These are phyloP conservation scores for Microctenopoma steveboyesi DNA, from an alignment of 2,797 vertebrate genomes.

Conservation along the genomic window DNA sequence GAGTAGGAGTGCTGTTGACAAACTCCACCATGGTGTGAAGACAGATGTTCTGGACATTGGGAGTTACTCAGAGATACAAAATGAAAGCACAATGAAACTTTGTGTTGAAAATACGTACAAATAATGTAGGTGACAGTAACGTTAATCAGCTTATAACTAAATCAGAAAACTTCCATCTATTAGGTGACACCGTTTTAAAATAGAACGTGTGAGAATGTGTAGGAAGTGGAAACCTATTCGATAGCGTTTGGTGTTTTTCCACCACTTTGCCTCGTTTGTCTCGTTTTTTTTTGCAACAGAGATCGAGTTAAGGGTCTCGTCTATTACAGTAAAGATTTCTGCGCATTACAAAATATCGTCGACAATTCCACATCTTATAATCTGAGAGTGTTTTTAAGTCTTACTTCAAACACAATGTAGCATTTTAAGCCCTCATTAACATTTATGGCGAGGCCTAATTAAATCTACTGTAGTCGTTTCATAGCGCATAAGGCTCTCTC, in stretches of 20 bases:
- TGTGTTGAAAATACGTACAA: background rate
- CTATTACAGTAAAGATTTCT: background rate
- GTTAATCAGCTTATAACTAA: background rate
- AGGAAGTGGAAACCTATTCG: conserved; percentile 14
- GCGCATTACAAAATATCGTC: background rate
- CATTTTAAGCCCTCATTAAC: background rate
- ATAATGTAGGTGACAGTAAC: background rate
- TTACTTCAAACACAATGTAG: conserved; percentile 39
- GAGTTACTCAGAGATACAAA: background rate
- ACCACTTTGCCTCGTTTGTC: conserved; percentile 3
- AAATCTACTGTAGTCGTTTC: background rate
- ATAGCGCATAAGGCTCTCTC: background rate
- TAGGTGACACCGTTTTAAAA: background rate
- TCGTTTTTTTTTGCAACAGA: background rate
- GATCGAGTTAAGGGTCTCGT: conserved; percentile 5
- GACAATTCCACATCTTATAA: conserved; percentile 5
- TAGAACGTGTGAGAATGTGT: background rate
- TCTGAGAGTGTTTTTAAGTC: conserved; percentile 40
- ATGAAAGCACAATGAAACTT: conserved; percentile 37
- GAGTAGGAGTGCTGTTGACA: background rate
- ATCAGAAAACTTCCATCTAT: background rate
- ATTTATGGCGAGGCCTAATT: background rate
- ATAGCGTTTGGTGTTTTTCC: conserved; percentile 15
- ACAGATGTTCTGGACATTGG: background rate
- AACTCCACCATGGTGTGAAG: background rate